Evolutionary conservation across 2,888 invertebrate species (phyloP), one percentile per base, ranked within the genome.

Genomic region (Caenorhabditis panamensis): DNA sequence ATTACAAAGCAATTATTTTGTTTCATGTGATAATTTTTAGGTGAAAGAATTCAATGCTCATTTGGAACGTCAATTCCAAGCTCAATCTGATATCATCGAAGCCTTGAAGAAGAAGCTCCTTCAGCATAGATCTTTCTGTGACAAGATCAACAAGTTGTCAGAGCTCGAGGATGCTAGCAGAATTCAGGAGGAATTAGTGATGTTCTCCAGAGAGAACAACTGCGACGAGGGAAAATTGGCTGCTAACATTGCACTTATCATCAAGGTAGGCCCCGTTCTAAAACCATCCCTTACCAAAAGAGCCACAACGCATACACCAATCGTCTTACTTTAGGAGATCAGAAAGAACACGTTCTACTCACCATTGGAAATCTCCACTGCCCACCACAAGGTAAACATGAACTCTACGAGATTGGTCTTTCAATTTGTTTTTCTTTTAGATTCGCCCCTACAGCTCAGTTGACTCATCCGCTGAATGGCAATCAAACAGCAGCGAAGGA

Each of bases 71-170:
- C 87, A 87, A 64, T 86, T 86, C 80, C 80, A 81, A 71, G 73
- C 88, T 6, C 90, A 90, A 67, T 88, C 88, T 51, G 88, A 88
- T 53, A 87, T 90, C 26, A 88, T 90, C 71, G 84, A 87, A 36
- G 84, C 84, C 1, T 73, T 90, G 53, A 90, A 90, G 72, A 84
- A 88, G 58, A 86, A 84, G 41, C 69, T 89, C 4, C 37, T 79
- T 18, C 59, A 80, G 56, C 69, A 80, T 51, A 64, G 80, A 51
- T 69, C 69, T 20, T 81, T 81, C 66, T 76, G 76, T 63, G 76
- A 81, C 18, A 71, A 71, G 41, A 62, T 84, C 49, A 79, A 73
- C 44, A 84, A 83, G 49, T 41, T 84, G 61, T 58, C 78, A n/a
- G 80, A 83, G 44, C 51, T 82, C 18, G 83, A 83, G 1, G 82